phyloP scores from a whole-genome alignment of 2,113 vertebrate species.

The Mola mola region DNA sequence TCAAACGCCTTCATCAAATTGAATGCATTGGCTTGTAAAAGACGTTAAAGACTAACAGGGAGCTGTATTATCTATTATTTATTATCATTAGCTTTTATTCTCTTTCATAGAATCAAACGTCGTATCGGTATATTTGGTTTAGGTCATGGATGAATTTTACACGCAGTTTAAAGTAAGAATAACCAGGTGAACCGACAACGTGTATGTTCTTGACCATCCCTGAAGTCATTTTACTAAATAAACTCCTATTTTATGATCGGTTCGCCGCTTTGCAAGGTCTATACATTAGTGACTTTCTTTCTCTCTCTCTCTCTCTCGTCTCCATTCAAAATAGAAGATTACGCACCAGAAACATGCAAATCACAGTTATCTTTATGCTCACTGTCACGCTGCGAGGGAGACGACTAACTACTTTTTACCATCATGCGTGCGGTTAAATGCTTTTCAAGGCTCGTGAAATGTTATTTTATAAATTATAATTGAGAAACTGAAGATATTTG shows the following conservation, averaged over 20 bases:
- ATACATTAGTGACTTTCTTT: slow-evolving; percentile 4
- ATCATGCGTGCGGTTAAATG: neutral
- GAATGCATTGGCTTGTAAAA: no score
- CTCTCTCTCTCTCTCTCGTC: neutral
- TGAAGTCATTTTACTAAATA: slow-evolving; percentile 23
- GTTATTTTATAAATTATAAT: no score
- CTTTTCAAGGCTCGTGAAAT: neutral
- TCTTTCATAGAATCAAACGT: no score
- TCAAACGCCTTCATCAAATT: no score
- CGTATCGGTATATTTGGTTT: no score
- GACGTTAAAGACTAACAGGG: no score
- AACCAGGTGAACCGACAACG: neutral
- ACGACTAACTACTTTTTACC: neutral
- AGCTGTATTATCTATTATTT: no score
- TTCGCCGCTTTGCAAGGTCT: slow-evolving; percentile 8
- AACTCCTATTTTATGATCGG: neutral
- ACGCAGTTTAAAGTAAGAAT: neutral
- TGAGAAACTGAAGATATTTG: neutral
- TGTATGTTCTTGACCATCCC: neutral
- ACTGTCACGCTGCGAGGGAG: neutral
- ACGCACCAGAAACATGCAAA: slow-evolving; percentile 59
- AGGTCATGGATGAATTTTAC: neutral
- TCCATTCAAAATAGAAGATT: slow-evolving; percentile 26
- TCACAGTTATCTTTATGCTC: slow-evolving; percentile 25
- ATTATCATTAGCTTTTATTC: no score